Evolutionary conservation across 2,113 vertebrate genomes (phyloP).

Genomic region (Arizona elegans): DNA sequence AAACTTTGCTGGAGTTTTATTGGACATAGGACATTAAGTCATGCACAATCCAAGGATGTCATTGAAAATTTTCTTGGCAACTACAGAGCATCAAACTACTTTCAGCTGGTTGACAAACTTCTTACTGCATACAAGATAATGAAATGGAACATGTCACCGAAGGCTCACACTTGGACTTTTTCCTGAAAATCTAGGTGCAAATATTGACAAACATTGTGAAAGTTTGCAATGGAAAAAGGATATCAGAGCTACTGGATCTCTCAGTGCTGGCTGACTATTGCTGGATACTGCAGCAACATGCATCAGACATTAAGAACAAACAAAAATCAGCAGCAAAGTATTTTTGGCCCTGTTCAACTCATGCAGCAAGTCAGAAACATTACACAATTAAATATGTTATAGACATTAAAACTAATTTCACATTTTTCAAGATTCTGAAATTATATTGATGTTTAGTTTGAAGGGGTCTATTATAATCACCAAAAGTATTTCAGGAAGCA

Average conservation of each 20-base stretch:
- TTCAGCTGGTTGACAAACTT: background rate
- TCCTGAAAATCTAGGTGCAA: background rate
- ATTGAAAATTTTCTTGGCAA: background rate
- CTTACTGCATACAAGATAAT: background rate
- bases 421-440: background rate
- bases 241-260: background rate
- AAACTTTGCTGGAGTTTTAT: too few relatives aligned
- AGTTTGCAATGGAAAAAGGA: background rate
- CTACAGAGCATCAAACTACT: background rate
- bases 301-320: background rate
- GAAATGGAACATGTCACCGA: background rate
- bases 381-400: background rate
- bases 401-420: background rate
- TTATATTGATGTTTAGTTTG: background rate
- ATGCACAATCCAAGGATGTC: too few relatives aligned
- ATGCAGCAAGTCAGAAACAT: background rate
- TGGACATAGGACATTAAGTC: too few relatives aligned
- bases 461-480: background rate
- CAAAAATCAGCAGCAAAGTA: background rate
- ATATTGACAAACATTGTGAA: background rate
- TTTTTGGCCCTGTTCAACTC: background rate
- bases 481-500: background rate
- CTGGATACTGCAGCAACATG: too few relatives aligned
- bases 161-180: background rate
- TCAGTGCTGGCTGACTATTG: background rate